Evolutionary conservation across 2,113 vertebrate genomes (phyloP).

Genomic region (Microcebus ravelobensis): DNA sequence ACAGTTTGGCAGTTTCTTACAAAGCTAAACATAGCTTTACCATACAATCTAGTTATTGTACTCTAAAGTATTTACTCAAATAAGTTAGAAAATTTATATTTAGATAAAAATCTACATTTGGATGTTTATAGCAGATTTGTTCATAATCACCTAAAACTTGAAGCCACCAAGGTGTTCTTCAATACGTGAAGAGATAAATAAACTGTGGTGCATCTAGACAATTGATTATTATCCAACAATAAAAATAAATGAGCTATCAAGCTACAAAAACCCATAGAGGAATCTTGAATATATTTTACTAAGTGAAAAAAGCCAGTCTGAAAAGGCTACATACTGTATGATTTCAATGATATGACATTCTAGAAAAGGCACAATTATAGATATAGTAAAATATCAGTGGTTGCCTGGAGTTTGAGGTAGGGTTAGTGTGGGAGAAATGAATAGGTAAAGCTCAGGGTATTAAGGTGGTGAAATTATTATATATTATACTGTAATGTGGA

Average conservation of each 20-base stretch:
- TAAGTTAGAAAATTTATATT: background rate
- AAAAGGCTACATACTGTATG: background rate
- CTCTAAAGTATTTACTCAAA: background rate
- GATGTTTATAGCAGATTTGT: background rate
- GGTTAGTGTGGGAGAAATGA: fast-evolving
- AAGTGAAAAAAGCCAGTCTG: background rate
- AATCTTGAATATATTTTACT: background rate
- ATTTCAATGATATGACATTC: background rate
- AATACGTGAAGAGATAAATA: background rate
- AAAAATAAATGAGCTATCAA: background rate
- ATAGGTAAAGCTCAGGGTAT: background rate
- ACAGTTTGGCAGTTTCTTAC: background rate
- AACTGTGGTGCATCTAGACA: background rate
- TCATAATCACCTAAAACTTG: background rate
- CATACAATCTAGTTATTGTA: background rate
- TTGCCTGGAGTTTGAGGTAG: background rate
- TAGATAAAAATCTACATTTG: background rate
- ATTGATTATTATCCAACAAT: background rate
- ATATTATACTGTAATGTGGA: background rate
- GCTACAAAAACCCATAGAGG: background rate
- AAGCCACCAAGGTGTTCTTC: background rate
- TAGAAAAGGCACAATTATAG: background rate
- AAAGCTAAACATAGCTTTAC: background rate
- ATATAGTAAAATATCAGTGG: background rate
- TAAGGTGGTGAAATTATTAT: background rate